phyloP scores from a whole-genome alignment of 1,140 invertebrate species.

The Eciton burchellii region DNA sequence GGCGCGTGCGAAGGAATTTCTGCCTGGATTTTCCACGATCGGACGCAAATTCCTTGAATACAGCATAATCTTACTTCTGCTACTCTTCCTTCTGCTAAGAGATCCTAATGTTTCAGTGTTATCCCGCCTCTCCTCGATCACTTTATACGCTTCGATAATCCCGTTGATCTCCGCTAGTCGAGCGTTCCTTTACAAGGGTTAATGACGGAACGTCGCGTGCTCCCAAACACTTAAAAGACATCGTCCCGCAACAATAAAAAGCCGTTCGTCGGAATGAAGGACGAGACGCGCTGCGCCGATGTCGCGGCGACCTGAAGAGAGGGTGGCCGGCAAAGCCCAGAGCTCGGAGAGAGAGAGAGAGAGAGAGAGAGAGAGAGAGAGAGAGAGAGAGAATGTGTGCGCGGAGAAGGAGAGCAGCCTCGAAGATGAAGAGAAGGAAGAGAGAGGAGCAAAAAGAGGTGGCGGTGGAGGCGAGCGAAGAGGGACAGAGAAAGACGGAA shows the following conservation, averaged over 20 bases:
- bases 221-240: constrained; percentile 58
- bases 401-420: constrained; percentile 62
- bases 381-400: constrained; percentile 13
- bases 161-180: constrained; percentile 21
- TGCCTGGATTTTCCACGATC: constrained; percentile 60
- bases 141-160: constrained; percentile 5
- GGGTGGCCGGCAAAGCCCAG: constrained; percentile 39
- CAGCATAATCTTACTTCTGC: neutral
- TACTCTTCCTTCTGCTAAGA: neutral
- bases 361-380: constrained; percentile 14
- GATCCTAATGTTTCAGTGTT: neutral
- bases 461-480: constrained; percentile 61
- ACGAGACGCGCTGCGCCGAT: constrained; percentile 49
- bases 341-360: constrained; percentile 29
- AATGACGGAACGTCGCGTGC: constrained; percentile 57
- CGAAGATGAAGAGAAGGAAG: constrained; percentile 59
- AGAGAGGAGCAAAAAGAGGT: constrained; percentile 58
- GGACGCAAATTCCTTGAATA: constrained; percentile 31
- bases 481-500: constrained; percentile 68
- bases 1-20: constrained; percentile 45
- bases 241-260: constrained; percentile 59
- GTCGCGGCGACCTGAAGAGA: constrained; percentile 55
- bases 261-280: constrained; percentile 52
- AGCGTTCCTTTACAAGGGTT: constrained; percentile 17
- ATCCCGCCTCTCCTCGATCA: neutral